A percentile compares a stretch with the other conserved stretches of the same genome.
phyloP scores from a whole-genome alignment of 2,113 vertebrate genomes.

The Melanocharis versteri region DNA sequence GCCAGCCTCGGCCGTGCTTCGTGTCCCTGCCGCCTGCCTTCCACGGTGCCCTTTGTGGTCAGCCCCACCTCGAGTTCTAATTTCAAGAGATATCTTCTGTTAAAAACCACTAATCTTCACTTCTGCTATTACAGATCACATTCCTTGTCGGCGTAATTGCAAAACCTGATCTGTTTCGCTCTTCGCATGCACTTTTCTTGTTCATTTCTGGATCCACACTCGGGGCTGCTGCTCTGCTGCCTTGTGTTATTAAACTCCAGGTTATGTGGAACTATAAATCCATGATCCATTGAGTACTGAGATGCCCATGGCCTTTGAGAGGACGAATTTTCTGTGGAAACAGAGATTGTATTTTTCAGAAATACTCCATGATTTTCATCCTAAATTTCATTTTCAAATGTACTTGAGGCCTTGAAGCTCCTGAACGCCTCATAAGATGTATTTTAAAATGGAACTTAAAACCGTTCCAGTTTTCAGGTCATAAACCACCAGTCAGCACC shows the following conservation, averaged over 20 bases:
- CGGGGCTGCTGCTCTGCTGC: neutral
- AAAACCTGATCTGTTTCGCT: neutral
- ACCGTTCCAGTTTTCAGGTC: neutral
- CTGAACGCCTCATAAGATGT: neutral
- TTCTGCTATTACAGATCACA: constrained; percentile 22
- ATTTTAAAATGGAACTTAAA: neutral
- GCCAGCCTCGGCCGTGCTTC: accelerated
- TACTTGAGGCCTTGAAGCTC: neutral
- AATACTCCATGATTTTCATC: neutral
- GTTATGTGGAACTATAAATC: neutral
- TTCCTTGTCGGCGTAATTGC: neutral
- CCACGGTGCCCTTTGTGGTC: neutral
- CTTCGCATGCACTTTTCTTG: neutral
- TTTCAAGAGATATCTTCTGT: neutral
- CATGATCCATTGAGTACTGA: too few relatives aligned
- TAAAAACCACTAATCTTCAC: neutral
- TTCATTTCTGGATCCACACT: neutral
- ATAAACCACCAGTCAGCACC: neutral
- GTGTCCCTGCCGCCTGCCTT: neutral
- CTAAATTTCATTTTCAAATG: neutral
- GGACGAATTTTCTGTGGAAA: neutral
- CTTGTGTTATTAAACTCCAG: neutral
- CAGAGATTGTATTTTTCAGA: neutral
- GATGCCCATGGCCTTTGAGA: neutral
- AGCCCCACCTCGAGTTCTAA: neutral